These are phyloP conservation scores for Epinotia nisella DNA, from an alignment of 2,888 invertebrate species.

Conservation along the genomic window DNA sequence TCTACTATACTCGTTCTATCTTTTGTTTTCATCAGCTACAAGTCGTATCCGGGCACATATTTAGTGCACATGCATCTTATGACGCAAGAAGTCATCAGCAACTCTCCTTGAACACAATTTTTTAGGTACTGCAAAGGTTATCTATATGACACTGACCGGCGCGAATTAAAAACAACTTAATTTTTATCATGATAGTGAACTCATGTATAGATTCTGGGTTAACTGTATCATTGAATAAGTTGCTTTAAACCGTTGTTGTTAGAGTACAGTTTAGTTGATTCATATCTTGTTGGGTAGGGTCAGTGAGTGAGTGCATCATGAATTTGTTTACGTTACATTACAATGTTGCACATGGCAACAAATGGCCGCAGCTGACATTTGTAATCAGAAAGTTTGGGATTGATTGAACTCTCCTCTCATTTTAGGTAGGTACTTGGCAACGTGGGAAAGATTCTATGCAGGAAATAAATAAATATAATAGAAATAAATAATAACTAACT, in stretches of 20 bases:
- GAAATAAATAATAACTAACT: too few relatives aligned
- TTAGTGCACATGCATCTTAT: neutral
- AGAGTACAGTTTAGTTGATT: neutral
- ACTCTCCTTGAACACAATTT: conserved; percentile 5
- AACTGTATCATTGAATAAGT: neutral
- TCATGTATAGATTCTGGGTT: neutral
- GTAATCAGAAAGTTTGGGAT: neutral
- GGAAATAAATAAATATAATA: too few relatives aligned
- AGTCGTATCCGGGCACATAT: neutral
- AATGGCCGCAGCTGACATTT: neutral
- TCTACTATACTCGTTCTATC: too few relatives aligned
- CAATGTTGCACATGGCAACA: conserved; percentile 1
- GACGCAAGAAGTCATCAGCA: neutral
- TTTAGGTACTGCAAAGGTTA: conserved; percentile 30
- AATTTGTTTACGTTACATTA: conserved; percentile 3
- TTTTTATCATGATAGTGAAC: neutral
- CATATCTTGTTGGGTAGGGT: neutral
- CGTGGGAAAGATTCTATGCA: too few relatives aligned
- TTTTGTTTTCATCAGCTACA: too few relatives aligned
- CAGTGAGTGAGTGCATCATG: neutral
- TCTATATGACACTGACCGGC: neutral
- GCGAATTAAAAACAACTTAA: conserved; percentile 2
- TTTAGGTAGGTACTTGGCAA: too few relatives aligned
- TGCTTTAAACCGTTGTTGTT: neutral
- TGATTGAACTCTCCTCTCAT: neutral